Percentiles rank a stretch among this genome's conserved stretches.
These are phyloP conservation scores for Maconellicoccus hirsutus DNA, from an alignment of 1,140 invertebrate species.

Conservation along the genomic window DNA sequence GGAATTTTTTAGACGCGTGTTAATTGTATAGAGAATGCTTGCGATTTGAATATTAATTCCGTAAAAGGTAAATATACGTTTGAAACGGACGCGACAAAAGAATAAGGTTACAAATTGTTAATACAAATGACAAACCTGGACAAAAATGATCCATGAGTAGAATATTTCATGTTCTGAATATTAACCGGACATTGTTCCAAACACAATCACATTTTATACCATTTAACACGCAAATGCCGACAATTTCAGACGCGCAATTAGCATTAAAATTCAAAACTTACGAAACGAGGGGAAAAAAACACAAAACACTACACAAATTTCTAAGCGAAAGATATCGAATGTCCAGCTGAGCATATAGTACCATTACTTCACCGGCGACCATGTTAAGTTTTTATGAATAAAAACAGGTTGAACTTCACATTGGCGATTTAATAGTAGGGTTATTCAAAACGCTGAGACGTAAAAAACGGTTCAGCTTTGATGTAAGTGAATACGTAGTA, in stretches of 20 bases:
- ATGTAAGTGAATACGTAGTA: neutral
- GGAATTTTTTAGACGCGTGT: too few relatives aligned
- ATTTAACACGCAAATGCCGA: too few relatives aligned
- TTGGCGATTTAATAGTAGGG: neutral
- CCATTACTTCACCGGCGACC: neutral
- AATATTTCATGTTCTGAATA: conserved; percentile 2
- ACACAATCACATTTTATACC: too few relatives aligned
- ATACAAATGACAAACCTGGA: neutral
- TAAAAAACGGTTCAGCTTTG: neutral
- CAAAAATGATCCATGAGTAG: neutral
- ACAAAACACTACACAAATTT: too few relatives aligned
- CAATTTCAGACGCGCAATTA: too few relatives aligned
- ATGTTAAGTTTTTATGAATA: neutral
- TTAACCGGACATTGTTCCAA: neutral
- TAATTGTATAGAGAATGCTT: neutral
- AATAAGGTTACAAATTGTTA: neutral
- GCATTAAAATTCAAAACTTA: too few relatives aligned
- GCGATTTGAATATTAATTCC: neutral
- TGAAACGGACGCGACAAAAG: neutral
- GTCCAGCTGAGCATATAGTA: neutral
- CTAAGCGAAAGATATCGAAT: neutral
- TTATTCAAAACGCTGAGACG: neutral
- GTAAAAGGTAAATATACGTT: neutral
- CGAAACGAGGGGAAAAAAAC: too few relatives aligned
- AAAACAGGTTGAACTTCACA: conserved; percentile 4